Conservation (phyloP, 2,113 vertebrate species). For the Orthochromis malagaraziensis region DNA sequence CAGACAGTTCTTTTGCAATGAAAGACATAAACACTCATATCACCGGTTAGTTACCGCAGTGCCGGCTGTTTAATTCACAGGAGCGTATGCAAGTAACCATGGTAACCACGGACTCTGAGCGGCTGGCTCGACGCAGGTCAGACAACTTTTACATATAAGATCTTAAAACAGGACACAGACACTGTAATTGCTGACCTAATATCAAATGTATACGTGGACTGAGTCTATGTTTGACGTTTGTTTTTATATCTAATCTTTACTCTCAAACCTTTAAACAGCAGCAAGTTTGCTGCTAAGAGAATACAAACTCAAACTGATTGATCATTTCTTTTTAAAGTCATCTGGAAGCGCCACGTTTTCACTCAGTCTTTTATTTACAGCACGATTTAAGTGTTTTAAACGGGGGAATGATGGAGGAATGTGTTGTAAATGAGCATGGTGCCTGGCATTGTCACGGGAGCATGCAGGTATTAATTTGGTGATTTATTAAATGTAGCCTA, state of each 20-base stretch:
- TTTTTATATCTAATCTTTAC: not conserved
- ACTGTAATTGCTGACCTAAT: not conserved
- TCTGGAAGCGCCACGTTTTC: not conserved
- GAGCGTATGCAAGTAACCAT: fast-evolving
- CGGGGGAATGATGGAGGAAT: not conserved
- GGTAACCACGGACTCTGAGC: not conserved
- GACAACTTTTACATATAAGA: not conserved
- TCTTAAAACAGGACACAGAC: not conserved
- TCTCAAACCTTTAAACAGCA: not conserved
- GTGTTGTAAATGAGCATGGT: not conserved
- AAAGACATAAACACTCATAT: not conserved
- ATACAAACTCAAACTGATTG: not conserved
- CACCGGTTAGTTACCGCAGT: not conserved
- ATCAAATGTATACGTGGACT: not conserved
- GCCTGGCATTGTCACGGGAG: not conserved
- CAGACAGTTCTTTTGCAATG: not conserved
- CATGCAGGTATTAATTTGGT: not conserved
- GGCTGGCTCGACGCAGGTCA: not conserved
- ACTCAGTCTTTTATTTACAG: not conserved
- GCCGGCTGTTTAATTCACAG: not conserved
- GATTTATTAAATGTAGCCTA: not conserved
- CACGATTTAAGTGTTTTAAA: not conserved
- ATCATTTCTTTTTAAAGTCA: not conserved
- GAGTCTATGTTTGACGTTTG: not conserved
- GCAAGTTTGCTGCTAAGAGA: not conserved